phyloP scores from a whole-genome alignment of 2,797 vertebrate genomes.

The Tenualosa thibaudeaui region DNA sequence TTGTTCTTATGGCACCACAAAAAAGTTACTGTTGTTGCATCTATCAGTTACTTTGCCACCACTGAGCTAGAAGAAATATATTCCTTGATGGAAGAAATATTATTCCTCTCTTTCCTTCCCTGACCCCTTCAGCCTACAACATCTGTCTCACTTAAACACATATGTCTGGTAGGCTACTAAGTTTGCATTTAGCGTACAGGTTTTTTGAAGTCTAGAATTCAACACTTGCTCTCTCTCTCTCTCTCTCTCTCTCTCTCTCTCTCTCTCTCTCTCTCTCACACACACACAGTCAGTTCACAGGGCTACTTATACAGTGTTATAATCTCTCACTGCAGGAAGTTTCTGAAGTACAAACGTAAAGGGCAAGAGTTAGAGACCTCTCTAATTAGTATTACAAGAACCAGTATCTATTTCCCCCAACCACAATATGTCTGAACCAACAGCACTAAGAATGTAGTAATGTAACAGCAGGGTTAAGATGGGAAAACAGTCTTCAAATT shows the following conservation, averaged over 20 bases:
- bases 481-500: neutral
- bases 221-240: neutral
- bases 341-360: neutral
- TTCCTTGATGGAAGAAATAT: no score
- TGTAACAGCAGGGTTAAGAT: neutral
- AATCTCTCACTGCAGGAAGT: slow-evolving; percentile 2
- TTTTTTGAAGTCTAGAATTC: neutral
- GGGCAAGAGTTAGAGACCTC: neutral
- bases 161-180: neutral
- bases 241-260: neutral
- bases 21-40: no score
- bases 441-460: neutral
- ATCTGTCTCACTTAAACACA: neutral
- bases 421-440: neutral
- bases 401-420: neutral
- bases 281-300: neutral
- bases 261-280: neutral
- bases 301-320: neutral
- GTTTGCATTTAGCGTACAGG: neutral
- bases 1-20: no score
- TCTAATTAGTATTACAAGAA: no score
- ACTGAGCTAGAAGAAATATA: no score
- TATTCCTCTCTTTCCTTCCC: neutral
- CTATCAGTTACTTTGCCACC: no score
- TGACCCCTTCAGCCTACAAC: neutral